These are phyloP conservation scores for Arion vulgaris DNA, from an alignment of 1,140 invertebrate genomes.

Conservation along the genomic window DNA sequence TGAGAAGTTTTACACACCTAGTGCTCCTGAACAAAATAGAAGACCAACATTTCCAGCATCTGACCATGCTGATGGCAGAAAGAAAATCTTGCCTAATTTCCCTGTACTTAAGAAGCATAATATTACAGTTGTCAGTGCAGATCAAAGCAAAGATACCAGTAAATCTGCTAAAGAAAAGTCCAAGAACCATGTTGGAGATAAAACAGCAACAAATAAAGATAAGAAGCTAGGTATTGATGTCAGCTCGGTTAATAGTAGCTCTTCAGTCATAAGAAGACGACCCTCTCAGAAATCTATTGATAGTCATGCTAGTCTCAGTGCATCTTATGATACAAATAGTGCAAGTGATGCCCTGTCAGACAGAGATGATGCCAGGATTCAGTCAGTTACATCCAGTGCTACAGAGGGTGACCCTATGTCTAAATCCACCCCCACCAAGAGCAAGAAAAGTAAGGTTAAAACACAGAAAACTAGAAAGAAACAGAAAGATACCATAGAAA, in stretches of 20 bases:
- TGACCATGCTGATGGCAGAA: slow-evolving; percentile 44
- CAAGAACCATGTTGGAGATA: slow-evolving; percentile 48
- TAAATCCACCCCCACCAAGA: slow-evolving; percentile 37
- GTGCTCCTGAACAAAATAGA: slow-evolving; percentile 54
- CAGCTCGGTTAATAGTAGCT: slow-evolving; percentile 17
- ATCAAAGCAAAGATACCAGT: slow-evolving; percentile 51
- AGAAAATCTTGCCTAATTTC: slow-evolving; percentile 56
- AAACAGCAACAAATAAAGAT: slow-evolving; percentile 53
- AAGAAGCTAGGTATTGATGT: slow-evolving; percentile 46
- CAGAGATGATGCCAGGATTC: slow-evolving; percentile 54
- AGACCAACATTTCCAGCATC: slow-evolving; percentile 36
- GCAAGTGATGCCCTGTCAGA: slow-evolving; percentile 57
- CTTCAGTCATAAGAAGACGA: slow-evolving; percentile 19
- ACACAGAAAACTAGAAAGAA: slow-evolving; percentile 27
- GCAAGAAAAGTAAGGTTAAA: slow-evolving; percentile 49
- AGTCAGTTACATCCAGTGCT: slow-evolving; percentile 33
- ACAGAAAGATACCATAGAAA: slow-evolving; percentile 19
- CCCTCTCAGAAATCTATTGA: neutral
- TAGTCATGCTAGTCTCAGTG: slow-evolving; percentile 40
- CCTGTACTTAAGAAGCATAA: slow-evolving; percentile 35
- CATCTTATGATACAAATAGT: slow-evolving; percentile 53
- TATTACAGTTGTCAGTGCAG: slow-evolving; percentile 42
- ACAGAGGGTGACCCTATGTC: slow-evolving; percentile 34
- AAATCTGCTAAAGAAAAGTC: slow-evolving; percentile 55
- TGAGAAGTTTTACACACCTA: slow-evolving; percentile 63